Conservation (phyloP, 2,113 vertebrate species). For the Pelusios castaneus region DNA sequence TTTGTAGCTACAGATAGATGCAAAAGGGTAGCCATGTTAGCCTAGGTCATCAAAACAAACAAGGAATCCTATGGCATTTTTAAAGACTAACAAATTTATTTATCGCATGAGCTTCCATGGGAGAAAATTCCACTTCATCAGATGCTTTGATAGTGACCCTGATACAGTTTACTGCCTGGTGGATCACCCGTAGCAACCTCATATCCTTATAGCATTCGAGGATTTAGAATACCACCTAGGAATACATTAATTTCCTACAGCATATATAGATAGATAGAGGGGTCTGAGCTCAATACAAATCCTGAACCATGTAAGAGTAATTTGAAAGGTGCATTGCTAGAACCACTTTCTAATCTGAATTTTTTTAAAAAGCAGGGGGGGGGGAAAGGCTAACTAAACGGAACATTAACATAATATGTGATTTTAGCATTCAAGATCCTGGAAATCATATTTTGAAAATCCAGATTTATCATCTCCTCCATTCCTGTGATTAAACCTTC, state of each 20-base stretch:
- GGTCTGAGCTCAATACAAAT: slow-evolving; percentile 8
- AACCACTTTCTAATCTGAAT: slow-evolving; percentile 2
- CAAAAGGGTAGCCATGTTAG: too few relatives aligned
- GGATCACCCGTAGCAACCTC: not conserved
- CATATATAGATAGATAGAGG: slow-evolving; percentile 19
- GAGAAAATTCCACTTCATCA: too few relatives aligned
- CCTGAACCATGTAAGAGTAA: not conserved
- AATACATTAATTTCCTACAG: slow-evolving; percentile 18
- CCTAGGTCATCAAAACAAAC: too few relatives aligned
- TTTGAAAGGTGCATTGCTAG: slow-evolving; percentile 21
- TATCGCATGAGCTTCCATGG: too few relatives aligned
- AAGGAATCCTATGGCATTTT: too few relatives aligned
- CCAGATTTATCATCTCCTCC: not conserved
- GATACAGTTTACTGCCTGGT: not conserved
- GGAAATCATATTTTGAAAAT: slow-evolving; percentile 17
- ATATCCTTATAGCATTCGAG: slow-evolving; percentile 24
- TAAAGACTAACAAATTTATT: too few relatives aligned
- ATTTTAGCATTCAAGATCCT: slow-evolving; percentile 42
- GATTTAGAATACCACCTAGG: slow-evolving; percentile 31
- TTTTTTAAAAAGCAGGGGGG: not conserved
- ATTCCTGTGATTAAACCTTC: slow-evolving; percentile 13
- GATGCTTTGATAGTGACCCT: not conserved
- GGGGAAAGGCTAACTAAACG: not conserved
- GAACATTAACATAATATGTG: not conserved
- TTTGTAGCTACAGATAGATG: not conserved